A percentile compares a stretch with the other conserved stretches of the same genome.
Conservation (phyloP, 2,797 vertebrate genomes). For the Hippopotamyrus pictus region DNA sequence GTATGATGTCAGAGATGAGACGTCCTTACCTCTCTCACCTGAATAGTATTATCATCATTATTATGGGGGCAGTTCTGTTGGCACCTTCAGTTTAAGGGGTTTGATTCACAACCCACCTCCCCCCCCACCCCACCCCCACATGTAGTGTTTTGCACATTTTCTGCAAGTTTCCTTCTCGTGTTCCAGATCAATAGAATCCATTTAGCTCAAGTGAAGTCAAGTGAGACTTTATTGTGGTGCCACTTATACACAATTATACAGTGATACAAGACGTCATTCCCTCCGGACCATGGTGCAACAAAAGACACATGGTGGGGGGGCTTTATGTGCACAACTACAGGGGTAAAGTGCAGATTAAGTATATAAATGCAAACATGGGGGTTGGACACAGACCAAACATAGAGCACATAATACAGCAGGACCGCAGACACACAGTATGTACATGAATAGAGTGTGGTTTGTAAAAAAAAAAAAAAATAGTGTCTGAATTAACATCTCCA, state of each 20-base stretch:
- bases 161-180: neutral
- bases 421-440: neutral
- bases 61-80: neutral
- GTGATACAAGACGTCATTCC: too few relatives aligned
- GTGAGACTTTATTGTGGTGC: too few relatives aligned
- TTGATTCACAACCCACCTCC: constrained; percentile 16
- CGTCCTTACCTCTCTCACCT: neutral
- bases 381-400: neutral
- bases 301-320: too few relatives aligned
- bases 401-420: neutral
- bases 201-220: neutral
- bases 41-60: neutral
- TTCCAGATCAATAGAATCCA: neutral
- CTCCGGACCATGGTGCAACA: too few relatives aligned
- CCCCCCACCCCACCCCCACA: neutral
- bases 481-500: neutral
- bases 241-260: too few relatives aligned
- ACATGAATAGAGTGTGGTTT: neutral
- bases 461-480: neutral
- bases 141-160: neutral
- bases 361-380: neutral
- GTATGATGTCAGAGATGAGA: neutral
- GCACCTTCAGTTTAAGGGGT: neutral
- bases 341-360: neutral
- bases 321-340: too few relatives aligned